Base-by-base conservation (phyloP, 92 coral and sea anemone species). In the Anthopleura xanthogrammica region DNA sequence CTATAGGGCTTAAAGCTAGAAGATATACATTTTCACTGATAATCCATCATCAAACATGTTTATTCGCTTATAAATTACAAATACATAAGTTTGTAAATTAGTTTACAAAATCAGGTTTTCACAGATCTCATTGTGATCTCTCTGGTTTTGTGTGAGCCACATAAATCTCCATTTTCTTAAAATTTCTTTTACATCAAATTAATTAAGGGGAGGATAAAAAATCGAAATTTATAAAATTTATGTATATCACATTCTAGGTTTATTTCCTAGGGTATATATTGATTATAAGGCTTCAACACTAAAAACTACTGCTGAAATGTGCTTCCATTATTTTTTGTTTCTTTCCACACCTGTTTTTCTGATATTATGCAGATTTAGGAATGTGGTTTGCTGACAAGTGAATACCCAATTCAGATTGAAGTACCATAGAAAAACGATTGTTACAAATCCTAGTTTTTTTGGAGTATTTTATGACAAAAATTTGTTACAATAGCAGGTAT, bases 361-460 rank as follows among this genome's bases (percentile, higher is more conserved):
- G 29, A 36, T 24, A 81, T 68, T 81, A 81, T 81, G 84, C 24
- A 81, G 84, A 81, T 81, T 52, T 39, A 43, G 77, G 14, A 42
- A 42, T 81, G 84, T 81, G 84, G 84, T 71, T 81, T 46, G 70
- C 24, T 68, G 20, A 68, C 77, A 71, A 81, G 84, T 81, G 77
- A 80, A 19, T 60, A 40, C 41, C 50, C 77, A 50, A 81, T 81
- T 43, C 50, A 66, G 42, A 60, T 10, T 79, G 82, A 79, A 79
- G 82, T 41, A 79, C 72, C 65, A n/a, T 77, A 56, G 65, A 10
- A 9, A 36, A 36, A 12, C 23, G n/a, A n/a, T 29, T 24, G n/a
- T 41, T 41, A 68, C 74, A 68, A 68, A 23, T 68, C 74, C 19
- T 62, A n/a, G 24, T 68, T 68, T 24, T 20, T 64, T 29, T 19